Percentiles rank a stretch among this genome's conserved stretches.
phyloP scores from a whole-genome alignment of 1,140 invertebrate species.

The Phymastichus coffea region DNA sequence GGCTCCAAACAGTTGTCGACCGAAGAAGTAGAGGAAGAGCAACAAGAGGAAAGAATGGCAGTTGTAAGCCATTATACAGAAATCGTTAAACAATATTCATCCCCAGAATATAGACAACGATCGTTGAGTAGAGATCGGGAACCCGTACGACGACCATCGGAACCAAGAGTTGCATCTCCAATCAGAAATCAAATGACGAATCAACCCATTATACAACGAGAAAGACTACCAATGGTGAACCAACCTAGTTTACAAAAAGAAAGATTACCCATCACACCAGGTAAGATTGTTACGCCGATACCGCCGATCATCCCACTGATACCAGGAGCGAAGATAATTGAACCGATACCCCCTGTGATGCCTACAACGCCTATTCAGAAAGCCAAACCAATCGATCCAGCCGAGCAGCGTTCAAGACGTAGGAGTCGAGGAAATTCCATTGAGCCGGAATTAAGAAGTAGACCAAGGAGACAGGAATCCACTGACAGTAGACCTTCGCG shows the following conservation, averaged over 20 bases:
- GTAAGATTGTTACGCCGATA: conserved; percentile 9
- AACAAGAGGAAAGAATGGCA: conserved; percentile 60
- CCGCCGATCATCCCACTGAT: neutral
- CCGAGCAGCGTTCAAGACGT: neutral
- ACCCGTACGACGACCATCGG: neutral
- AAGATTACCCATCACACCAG: neutral
- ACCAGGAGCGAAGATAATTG: conserved; percentile 9
- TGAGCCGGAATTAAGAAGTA: neutral
- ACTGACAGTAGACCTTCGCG: neutral
- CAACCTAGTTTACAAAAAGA: neutral
- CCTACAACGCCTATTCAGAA: conserved; percentile 3
- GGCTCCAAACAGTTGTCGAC: conserved; percentile 50
- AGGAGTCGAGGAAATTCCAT: neutral
- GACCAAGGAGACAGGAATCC: conserved; percentile 14
- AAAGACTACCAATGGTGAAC: neutral
- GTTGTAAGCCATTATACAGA: conserved; percentile 79
- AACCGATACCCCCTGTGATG: conserved; percentile 12
- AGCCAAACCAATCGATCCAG: conserved; percentile 6
- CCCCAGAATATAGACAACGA: conserved; percentile 5
- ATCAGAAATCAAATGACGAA: neutral
- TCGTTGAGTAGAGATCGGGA: conserved; percentile 20
- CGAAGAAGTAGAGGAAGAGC: conserved; percentile 61
- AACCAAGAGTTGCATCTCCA: conserved; percentile 3
- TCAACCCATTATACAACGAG: too few species aligned
- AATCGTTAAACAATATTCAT: conserved; percentile 58